These are phyloP conservation scores for Paracyclopina nana DNA, from an alignment of 1,140 invertebrate species.

Conservation along the genomic window DNA sequence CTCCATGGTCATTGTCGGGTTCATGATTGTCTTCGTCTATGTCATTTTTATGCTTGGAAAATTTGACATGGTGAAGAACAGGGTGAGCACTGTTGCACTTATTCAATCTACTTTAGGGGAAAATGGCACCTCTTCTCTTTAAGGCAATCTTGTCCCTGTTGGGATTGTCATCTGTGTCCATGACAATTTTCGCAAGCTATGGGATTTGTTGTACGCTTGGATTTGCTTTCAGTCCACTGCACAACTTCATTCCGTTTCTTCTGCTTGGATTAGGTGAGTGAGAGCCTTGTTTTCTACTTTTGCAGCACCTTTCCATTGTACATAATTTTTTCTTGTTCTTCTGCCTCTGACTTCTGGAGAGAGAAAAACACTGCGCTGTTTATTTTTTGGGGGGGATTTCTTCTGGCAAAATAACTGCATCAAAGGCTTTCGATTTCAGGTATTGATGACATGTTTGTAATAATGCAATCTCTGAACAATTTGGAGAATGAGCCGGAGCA, in stretches of 20 bases:
- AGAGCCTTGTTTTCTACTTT: no score
- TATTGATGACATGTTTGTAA: slow-evolving; percentile 59
- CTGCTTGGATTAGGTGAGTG: slow-evolving; percentile 45
- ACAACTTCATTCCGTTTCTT: slow-evolving; percentile 56
- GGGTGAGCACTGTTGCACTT: slow-evolving; percentile 21
- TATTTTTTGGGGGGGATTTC: no score
- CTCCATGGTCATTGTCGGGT: slow-evolving; percentile 31
- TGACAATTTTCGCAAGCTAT: slow-evolving; percentile 48
- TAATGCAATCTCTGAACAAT: slow-evolving; percentile 34
- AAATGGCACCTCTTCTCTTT: slow-evolving; percentile 29
- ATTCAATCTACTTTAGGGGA: slow-evolving; percentile 32
- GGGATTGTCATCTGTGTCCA: slow-evolving; percentile 46
- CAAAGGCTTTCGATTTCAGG: slow-evolving; percentile 27
- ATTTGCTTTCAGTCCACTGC: slow-evolving; percentile 54
- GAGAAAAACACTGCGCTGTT: no score
- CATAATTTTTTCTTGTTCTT: no score
- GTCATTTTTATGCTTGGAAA: slow-evolving; percentile 35
- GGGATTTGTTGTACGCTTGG: slow-evolving; percentile 49
- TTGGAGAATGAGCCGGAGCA: slow-evolving; percentile 8
- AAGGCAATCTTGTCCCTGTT: slow-evolving; percentile 35
- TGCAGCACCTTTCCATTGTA: no score
- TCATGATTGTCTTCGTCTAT: slow-evolving; percentile 33
- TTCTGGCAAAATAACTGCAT: slow-evolving; percentile 35
- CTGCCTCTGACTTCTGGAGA: no score
- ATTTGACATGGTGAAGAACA: slow-evolving; percentile 34